Evolutionary conservation across 2,113 vertebrate genomes (phyloP), one percentile per base, ranked within the genome.

Genomic region (Suncus etruscus): DNA sequence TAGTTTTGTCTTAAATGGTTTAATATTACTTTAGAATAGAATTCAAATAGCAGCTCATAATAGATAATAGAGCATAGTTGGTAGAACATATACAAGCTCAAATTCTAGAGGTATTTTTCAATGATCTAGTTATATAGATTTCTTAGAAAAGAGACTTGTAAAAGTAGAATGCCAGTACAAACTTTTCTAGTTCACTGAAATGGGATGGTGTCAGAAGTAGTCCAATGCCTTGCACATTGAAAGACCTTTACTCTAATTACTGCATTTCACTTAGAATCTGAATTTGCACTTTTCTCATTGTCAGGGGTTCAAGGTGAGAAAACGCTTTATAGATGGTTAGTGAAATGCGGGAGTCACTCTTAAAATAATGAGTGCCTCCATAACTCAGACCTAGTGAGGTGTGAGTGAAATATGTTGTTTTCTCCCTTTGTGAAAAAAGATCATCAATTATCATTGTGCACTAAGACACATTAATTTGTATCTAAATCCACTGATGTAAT

Each of bases 11-110:
- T 96, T 95, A 92, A 97, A 92, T 75, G 86, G 86, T 95, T 96
- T 93, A 96, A 87, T 96, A 93, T 94, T 92, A 91, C 89, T 92
- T 90, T 92, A 85, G 65, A 96, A 95, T 92, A 66, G 93, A 93
- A 94, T 94, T 96, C 74, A 90, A 39, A 94, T 63, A 93, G 82
- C 77, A 95, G 79, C 79, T 90, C 78, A n/a, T n/a, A n/a, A n/a
- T n/a, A 83, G 94, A 76, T 50, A 65, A 83, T 89, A 93, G 82
- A 85, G 91, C 0, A 31, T 79, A 94, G 91, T 96, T 68, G 69
- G 84, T 89, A 88, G 86, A 96, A 93, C 63, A 58, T n/a, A 92
- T n/a, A n/a, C 63, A 84, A 87, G 72, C 83, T 86, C 91, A 90
- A 83, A 94, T 94, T 96, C 86, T 92, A 80, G 79, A 50, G 14